Conservation (phyloP, 2,113 vertebrate species). For the Gallinago jamesoni region DNA sequence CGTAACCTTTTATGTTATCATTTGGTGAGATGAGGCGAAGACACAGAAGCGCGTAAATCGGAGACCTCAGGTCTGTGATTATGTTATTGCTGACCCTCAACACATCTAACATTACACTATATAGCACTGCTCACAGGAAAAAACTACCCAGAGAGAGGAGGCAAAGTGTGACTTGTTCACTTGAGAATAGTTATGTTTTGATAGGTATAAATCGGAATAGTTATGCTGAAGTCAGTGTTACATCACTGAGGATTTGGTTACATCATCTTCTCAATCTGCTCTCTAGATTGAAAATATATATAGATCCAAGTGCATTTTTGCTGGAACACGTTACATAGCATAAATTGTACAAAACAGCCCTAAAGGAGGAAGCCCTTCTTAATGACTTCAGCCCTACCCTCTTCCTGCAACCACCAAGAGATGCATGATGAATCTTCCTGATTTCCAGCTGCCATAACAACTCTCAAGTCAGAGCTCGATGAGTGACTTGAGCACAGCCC, state of each 20-base stretch:
- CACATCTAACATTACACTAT: background rate
- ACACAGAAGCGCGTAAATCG: background rate
- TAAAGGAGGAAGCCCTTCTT: background rate
- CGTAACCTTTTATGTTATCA: conserved; percentile 67
- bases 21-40: conserved; percentile 56
- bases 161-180: background rate
- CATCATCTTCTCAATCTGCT: background rate
- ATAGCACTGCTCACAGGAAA: background rate
- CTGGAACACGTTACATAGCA: background rate
- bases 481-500: background rate
- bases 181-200: background rate
- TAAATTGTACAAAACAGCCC: background rate
- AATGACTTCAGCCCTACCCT: background rate
- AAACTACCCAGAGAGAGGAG: background rate
- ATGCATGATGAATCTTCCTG: background rate
- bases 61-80: conserved; percentile 45
- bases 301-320: background rate
- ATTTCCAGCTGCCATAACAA: background rate
- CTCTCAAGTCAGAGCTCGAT: background rate
- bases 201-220: background rate
- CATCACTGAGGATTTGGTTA: background rate
- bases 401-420: background rate
- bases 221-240: background rate
- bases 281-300: background rate
- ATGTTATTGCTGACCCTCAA: conserved; percentile 25